Conservation (phyloP, 2,888 invertebrate species). For the Zeuzera pyrina region DNA sequence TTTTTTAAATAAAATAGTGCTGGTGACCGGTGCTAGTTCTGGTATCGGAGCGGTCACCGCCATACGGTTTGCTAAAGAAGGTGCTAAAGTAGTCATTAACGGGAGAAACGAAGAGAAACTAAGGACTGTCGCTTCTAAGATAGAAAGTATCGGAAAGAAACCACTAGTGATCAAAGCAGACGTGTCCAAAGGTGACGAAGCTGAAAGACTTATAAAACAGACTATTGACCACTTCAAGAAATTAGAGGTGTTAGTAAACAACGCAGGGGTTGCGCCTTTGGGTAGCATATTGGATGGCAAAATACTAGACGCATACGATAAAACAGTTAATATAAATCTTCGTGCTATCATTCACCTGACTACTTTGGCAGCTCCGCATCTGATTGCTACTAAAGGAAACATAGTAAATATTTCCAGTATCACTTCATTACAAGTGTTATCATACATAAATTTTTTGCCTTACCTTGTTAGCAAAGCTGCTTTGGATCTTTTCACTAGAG, state of each 20-base stretch:
- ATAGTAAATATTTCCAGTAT: slow-evolving; percentile 34
- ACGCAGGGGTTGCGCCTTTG: slow-evolving; percentile 21
- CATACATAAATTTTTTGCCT: not conserved
- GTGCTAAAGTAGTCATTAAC: slow-evolving; percentile 35
- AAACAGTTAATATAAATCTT: slow-evolving; percentile 27
- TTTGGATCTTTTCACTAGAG: slow-evolving; percentile 24
- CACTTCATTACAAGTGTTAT: slow-evolving; percentile 2
- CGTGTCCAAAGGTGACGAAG: slow-evolving; percentile 23
- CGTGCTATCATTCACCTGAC: slow-evolving; percentile 26
- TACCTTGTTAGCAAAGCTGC: slow-evolving; percentile 26
- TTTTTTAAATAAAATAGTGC: slow-evolving; percentile 36
- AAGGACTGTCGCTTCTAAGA: slow-evolving; percentile 24
- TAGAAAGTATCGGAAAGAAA: slow-evolving; percentile 20
- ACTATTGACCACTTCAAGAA: slow-evolving; percentile 24
- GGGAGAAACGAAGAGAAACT: slow-evolving; percentile 40
- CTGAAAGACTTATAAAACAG: slow-evolving; percentile 18
- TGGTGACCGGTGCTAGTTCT: slow-evolving; percentile 46
- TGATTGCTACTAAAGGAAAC: slow-evolving; percentile 30
- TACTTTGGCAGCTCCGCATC: slow-evolving; percentile 22
- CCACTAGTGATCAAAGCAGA: slow-evolving; percentile 24
- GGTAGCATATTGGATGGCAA: slow-evolving; percentile 13
- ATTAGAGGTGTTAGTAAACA: slow-evolving; percentile 30
- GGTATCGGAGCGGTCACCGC: slow-evolving; percentile 41
- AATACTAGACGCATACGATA: slow-evolving; percentile 23
- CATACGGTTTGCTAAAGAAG: slow-evolving; percentile 27